Evolutionary conservation across 2,797 vertebrate genomes (phyloP), one percentile per base, ranked within the genome.

Genomic region (Trachurus trachurus): DNA sequence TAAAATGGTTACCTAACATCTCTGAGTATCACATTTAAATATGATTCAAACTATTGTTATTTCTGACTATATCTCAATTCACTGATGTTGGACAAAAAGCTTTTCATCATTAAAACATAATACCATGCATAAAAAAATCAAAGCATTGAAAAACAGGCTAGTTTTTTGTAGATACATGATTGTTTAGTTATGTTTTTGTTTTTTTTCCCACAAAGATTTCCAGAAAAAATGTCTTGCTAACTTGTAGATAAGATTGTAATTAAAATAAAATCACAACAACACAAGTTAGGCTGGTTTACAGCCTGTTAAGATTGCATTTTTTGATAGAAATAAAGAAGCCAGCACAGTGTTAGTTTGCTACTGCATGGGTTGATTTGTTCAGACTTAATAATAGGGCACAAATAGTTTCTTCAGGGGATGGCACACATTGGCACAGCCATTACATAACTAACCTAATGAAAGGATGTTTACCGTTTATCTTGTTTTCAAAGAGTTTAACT

Each of bases 391-490:
- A 79, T 56, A 58, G 67, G 63, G 44, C 69, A 81, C 68, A 83
- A 70, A 74, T 60, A 45, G 61, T 78, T 80, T 74, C 80, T 81
- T 76, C 39, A 60, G 73, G 75, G 62, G 17, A 57, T 63, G 59
- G 44, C 3, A n/a, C n/a, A n/a, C n/a, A n/a, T n/a, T n/a, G n/a
- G n/a, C 15, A 21, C 13, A 7, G 44, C 59, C 37, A 70, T 83
- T 89, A 76, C 10, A 59, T 83, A 86, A 87, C 61, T 70, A 83
- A 80, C 66, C 66, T 77, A 80, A 86, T 66, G 66, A 74, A 80
- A 44, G 4, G 47, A 63, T 66, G 13, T 71, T 37, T 31, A 68
- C 52, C n/a, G 52, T 67, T 53, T 57, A 52, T 73, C 9, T 61
- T 66, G 34, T 76, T 67, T 45, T 19, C 49, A 16, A 54, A 54